Evolutionary conservation across 1,140 invertebrate species (phyloP).

Genomic region (Stegodyphus dumicola): DNA sequence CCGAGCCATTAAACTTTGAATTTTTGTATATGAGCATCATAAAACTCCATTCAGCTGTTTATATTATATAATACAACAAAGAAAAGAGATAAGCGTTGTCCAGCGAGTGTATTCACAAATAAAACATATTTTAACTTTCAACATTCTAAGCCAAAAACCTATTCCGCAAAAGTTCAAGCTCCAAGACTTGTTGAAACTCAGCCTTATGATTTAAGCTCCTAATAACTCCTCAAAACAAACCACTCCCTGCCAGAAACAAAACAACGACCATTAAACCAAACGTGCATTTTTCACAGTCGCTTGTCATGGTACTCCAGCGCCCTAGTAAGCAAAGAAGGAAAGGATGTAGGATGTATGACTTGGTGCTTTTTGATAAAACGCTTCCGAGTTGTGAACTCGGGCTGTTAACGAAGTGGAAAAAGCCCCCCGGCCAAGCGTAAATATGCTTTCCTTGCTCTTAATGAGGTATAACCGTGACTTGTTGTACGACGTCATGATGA

Average conservation of each 20-base stretch:
- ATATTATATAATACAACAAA: too few relatives aligned
- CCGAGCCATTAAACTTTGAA: too few relatives aligned
- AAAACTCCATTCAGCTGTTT: too few relatives aligned
- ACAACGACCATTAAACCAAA: background rate
- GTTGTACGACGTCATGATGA: conserved; percentile 15
- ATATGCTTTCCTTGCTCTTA: conserved; percentile 24
- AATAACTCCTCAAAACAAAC: background rate
- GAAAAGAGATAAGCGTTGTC: too few relatives aligned
- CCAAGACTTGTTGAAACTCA: too few relatives aligned
- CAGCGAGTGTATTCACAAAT: too few relatives aligned
- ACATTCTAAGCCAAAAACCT: too few relatives aligned
- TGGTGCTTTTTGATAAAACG: conserved; percentile 33
- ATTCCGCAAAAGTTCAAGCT: too few relatives aligned
- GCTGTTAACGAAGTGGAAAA: conserved; percentile 46
- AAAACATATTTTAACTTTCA: too few relatives aligned
- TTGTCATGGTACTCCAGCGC: background rate
- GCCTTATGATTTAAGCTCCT: background rate
- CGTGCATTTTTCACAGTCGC: background rate
- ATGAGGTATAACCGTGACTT: conserved; percentile 39
- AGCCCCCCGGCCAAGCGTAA: conserved; percentile 52
- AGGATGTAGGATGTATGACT: conserved; percentile 7
- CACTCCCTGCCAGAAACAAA: background rate
- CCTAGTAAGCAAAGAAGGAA: background rate
- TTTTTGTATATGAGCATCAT: too few relatives aligned
- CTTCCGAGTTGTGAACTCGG: background rate